Evolutionary conservation across 2,888 invertebrate genomes (phyloP), one percentile per base, ranked within the genome.

Genomic region (Drosophila buzzatii): DNA sequence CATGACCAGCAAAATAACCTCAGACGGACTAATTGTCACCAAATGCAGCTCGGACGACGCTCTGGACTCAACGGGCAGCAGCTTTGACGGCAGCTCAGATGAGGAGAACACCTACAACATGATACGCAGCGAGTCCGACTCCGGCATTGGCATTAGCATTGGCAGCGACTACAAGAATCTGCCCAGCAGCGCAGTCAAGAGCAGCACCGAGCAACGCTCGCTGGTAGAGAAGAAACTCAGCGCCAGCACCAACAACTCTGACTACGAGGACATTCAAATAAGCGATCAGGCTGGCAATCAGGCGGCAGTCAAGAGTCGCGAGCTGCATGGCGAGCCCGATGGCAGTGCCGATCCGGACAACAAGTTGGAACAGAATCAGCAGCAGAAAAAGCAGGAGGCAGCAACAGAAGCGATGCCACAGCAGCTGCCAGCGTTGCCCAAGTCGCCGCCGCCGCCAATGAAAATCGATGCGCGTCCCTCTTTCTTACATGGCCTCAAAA

Each of bases 331-430:
- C 10, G 97, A 97, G 87, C 97, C 97, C 0, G 97, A 97, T 87
- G 97, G 97, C n/a, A 95, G 96, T 82, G 97, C 97, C 16, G 97
- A 97, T 93, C 96, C 97, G 1, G 97, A 96, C 86, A 95, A 96
- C 47, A 93, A 94, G 2, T 69, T 92, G 16, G 94, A 94, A 31
- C 96, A 96, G 91, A 95, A 71, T 16, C 74, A 67, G 7, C 51
- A 62, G 16, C 55, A 94, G 18, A 95, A 95, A 91, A 95, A 96
- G 1, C 95, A 57, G 45, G 70, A 69, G 14, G 31, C 67, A 7
- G 37, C 61, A 0, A 9, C 70, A 2, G 76, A 67, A 14, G 39
- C 56, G 0, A 9, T 47, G 27, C 7, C 49, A 5, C 86, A 75
- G 27, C 82, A 71, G 78, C 92, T 97, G 65, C 96, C 96, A 0